phyloP scores from a whole-genome alignment of 2,888 invertebrate species.

The Drosophila tripunctata region DNA sequence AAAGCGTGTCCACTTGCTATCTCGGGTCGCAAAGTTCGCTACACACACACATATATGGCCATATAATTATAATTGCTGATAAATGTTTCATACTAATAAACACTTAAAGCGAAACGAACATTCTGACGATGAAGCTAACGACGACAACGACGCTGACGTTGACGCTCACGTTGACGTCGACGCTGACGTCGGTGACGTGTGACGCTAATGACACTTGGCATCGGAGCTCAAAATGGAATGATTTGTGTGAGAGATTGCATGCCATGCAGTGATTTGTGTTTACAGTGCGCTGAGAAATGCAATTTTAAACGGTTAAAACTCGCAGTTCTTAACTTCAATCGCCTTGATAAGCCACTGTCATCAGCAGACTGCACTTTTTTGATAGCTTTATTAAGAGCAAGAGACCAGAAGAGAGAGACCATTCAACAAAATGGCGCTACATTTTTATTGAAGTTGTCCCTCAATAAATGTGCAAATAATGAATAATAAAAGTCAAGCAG shows the following conservation, averaged over 20 bases:
- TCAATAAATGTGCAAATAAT: slow-evolving; percentile 82
- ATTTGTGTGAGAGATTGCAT: slow-evolving; percentile 79
- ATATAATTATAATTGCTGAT: slow-evolving; percentile 83
- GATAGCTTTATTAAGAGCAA: slow-evolving; percentile 72
- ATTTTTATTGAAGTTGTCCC: slow-evolving; percentile 44
- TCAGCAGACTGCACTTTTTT: slow-evolving; percentile 60
- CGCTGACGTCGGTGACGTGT: slow-evolving; percentile 57
- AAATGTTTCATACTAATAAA: slow-evolving; percentile 80
- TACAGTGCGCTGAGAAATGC: slow-evolving; percentile 78
- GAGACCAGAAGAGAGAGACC: too few species aligned
- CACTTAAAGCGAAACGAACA: slow-evolving; percentile 65
- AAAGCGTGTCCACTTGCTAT: slow-evolving; percentile 51
- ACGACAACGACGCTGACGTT: slow-evolving; percentile 26
- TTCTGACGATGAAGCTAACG: slow-evolving; percentile 40
- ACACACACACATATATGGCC: slow-evolving; percentile 69
- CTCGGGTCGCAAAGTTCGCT: slow-evolving; percentile 75
- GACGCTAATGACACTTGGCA: slow-evolving; percentile 73
- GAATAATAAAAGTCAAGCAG: slow-evolving; percentile 83
- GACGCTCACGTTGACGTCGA: slow-evolving; percentile 12
- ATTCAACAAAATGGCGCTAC: slow-evolving; percentile 57
- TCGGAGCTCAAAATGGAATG: slow-evolving; percentile 69
- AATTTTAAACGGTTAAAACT: slow-evolving; percentile 69
- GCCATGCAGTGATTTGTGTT: slow-evolving; percentile 76
- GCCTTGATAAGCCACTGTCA: slow-evolving; percentile 70
- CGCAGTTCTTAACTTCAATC: slow-evolving; percentile 39